phyloP scores from a whole-genome alignment of 1,140 invertebrate genomes.

The Scylla paramamosain region DNA sequence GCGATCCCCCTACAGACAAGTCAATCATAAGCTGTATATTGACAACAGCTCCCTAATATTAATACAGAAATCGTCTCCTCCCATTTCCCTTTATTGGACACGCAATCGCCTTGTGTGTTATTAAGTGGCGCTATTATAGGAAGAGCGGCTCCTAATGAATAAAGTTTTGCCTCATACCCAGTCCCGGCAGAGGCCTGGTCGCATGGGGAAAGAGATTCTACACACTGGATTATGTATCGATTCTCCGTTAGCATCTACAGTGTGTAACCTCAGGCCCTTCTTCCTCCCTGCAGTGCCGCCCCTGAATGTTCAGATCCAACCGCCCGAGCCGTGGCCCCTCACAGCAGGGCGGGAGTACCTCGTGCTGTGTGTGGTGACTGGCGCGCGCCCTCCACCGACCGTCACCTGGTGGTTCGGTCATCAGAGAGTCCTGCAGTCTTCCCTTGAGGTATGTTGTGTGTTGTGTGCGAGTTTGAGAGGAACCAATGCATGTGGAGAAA shows the following conservation, averaged over 20 bases:
- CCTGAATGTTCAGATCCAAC: conserved; percentile 34
- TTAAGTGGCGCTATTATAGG: background rate
- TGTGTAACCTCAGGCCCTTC: background rate
- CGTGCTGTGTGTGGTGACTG: conserved; percentile 37
- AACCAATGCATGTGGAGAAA: background rate
- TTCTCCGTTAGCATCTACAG: background rate
- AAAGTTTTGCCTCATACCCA: background rate
- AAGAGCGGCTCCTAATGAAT: background rate
- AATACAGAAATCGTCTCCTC: background rate
- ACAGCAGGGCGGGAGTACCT: conserved; percentile 33
- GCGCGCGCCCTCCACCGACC: conserved; percentile 17
- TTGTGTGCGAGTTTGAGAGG: background rate
- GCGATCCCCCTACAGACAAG: background rate
- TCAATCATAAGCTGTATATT: background rate
- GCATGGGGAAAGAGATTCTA: background rate
- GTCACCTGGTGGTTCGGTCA: conserved; percentile 57
- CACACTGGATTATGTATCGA: background rate
- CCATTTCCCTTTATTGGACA: background rate
- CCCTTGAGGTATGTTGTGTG: conserved; percentile 32
- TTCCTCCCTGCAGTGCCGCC: conserved; percentile 40
- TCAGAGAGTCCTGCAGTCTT: conserved; percentile 31
- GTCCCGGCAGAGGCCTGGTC: background rate
- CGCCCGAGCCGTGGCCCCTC: background rate
- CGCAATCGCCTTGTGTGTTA: background rate
- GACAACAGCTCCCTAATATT: background rate